Base-by-base conservation (phyloP, 2,113 vertebrate species). In the Macroglossus sobrinus region DNA sequence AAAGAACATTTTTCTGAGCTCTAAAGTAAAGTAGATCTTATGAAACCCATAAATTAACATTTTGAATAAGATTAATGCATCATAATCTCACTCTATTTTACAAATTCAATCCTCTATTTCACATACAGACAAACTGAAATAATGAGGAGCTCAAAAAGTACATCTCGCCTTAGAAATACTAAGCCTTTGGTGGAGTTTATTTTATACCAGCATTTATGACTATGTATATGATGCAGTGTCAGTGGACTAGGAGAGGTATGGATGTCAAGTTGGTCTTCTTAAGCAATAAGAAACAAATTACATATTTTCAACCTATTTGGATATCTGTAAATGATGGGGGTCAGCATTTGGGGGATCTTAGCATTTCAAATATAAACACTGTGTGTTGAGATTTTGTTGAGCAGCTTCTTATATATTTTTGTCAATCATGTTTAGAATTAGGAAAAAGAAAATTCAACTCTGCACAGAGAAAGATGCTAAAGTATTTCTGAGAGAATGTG, bases 31-130 rank as follows among this genome's bases (percentile, higher is more conserved):
- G 45, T 53, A 84, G 91, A 95, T 91, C 94, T 97, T 94, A 94
- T 89, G 84, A 97, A 87, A 97, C 68, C 53, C 50, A 97, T 91
- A 80, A 11, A 74, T 97, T 97, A 97, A 82, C 57, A 57, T 69
- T 97, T 93, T 96, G 92, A 94, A 93, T 79, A 86, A 96, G 95
- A 97, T 95, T 43, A 93, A 55, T 63, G 85, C 76, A 86, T 95
- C 66, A 57, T 76, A 38, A 88, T 93, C 45, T 75, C 78, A 96
- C 35, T 75, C 66, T 7, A 7, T 63, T 66, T 91, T 86, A 86
- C 66, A 89, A 89, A 84, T 88, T 38, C 85, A 75, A 24, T n/a
- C 50, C 35, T 81, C 35, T 89, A 33, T 64, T 92, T 95, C 74
- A 38, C 15, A 11, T 9, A 43, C n/a, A 91, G 33, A 53, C 66